Evolutionary conservation across 1,140 invertebrate species (phyloP).

Genomic region (Meloidogyne floridensis): DNA sequence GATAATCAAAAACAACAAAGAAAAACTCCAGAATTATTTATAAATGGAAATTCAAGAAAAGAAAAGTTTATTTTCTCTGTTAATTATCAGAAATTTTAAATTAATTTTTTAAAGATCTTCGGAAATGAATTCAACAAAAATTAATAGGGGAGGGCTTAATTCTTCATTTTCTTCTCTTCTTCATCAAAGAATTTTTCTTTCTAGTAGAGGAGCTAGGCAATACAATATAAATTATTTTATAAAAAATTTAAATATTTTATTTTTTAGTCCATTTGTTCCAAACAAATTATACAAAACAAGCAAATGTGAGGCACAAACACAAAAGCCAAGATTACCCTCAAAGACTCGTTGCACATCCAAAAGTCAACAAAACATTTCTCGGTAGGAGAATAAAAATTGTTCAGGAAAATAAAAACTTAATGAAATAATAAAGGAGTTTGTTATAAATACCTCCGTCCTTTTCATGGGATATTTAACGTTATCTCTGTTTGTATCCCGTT

Average conservation of each 20-base stretch:
- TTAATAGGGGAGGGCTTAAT: background rate
- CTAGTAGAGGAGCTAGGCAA: constrained; percentile 18
- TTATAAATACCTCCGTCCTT: too few relatives aligned
- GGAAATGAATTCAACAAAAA: background rate
- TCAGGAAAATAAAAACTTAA: too few relatives aligned
- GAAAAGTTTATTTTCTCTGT: background rate
- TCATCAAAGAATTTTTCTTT: constrained; percentile 27
- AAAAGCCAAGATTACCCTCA: background rate
- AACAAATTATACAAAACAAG: background rate
- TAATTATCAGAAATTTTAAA: background rate
- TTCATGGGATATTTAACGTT: too few relatives aligned
- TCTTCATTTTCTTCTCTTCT: constrained; percentile 28
- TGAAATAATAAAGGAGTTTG: too few relatives aligned
- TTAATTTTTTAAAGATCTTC: background rate
- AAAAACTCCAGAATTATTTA: constrained; percentile 8
- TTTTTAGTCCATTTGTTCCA: constrained; percentile 28
- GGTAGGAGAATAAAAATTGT: background rate
- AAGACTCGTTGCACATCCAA: background rate
- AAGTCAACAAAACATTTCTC: constrained; percentile 25
- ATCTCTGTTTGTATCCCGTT: too few relatives aligned
- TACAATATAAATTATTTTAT: background rate
- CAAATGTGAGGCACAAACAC: background rate
- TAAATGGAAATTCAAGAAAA: background rate
- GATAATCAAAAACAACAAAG: constrained; percentile 12
- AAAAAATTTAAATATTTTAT: background rate